Conservation (phyloP, 2,113 vertebrate species). For the Corvus moneduloides region DNA sequence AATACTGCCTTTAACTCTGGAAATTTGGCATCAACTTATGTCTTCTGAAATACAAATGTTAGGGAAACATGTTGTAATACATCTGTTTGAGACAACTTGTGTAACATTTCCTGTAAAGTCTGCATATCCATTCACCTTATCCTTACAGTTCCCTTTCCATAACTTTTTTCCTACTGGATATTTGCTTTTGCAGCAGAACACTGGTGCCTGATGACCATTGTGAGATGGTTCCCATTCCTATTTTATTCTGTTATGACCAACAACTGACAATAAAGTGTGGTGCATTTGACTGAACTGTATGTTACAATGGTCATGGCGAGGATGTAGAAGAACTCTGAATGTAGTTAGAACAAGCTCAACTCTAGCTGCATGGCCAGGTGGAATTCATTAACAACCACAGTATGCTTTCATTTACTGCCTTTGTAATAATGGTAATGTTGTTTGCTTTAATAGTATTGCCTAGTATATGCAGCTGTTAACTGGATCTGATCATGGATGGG, state of each 20-base stretch:
- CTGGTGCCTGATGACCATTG: background rate
- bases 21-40: background rate
- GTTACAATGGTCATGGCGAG: background rate
- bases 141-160: background rate
- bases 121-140: background rate
- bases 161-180: background rate
- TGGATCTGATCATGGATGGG: background rate
- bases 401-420: background rate
- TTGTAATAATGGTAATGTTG: background rate
- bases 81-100: background rate
- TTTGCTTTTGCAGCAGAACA: background rate
- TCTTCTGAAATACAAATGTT: slow-evolving; percentile 8
- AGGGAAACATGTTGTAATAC: background rate
- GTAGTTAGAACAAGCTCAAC: background rate
- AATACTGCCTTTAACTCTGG: background rate
- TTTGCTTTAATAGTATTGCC: background rate
- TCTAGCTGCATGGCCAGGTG: background rate
- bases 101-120: background rate
- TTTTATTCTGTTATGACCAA: background rate
- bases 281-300: background rate
- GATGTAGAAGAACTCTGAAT: background rate
- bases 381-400: background rate
- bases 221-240: background rate
- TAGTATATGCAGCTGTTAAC: background rate
- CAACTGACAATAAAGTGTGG: background rate